Percentiles rank a stretch among this genome's conserved stretches.
Conservation (phyloP, 1,140 invertebrate genomes). For the Orchesella cincta region DNA sequence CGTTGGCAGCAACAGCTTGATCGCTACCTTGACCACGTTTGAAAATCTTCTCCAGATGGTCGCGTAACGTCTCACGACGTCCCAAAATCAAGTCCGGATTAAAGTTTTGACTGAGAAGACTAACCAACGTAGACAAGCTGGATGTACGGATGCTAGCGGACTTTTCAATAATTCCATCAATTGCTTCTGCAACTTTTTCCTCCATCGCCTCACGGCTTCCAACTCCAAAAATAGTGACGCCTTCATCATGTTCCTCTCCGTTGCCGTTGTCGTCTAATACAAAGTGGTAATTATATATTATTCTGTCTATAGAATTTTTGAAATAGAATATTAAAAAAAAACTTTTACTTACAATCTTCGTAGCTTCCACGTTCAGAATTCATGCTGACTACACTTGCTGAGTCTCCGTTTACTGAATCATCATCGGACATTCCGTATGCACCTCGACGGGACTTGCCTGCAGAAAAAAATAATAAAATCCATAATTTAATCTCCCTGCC, state of each 20-base stretch:
- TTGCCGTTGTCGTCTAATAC: constrained; percentile 42
- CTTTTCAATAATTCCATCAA: constrained; percentile 83
- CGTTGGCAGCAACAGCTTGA: constrained; percentile 41
- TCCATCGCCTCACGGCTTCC: constrained; percentile 73
- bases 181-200: constrained; percentile 80
- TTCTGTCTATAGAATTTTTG: background rate
- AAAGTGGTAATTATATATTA: background rate
- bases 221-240: constrained; percentile 36
- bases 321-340: background rate
- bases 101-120: constrained; percentile 76
- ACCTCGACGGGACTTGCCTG: constrained; percentile 10
- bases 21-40: constrained; percentile 49
- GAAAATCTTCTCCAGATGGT: constrained; percentile 48
- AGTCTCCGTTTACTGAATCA: constrained; percentile 42
- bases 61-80: constrained; percentile 58
- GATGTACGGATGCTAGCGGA: constrained; percentile 76
- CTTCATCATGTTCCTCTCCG: constrained; percentile 36
- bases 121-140: constrained; percentile 71
- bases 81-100: constrained; percentile 73
- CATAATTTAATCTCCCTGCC: background rate
- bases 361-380: constrained; percentile 49
- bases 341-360: constrained; percentile 40
- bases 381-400: constrained; percentile 45
- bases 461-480: background rate
- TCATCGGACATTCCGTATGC: constrained; percentile 35